These are phyloP conservation scores for Drosophila monieri DNA, from an alignment of 2,888 invertebrate genomes.

Conservation along the genomic window DNA sequence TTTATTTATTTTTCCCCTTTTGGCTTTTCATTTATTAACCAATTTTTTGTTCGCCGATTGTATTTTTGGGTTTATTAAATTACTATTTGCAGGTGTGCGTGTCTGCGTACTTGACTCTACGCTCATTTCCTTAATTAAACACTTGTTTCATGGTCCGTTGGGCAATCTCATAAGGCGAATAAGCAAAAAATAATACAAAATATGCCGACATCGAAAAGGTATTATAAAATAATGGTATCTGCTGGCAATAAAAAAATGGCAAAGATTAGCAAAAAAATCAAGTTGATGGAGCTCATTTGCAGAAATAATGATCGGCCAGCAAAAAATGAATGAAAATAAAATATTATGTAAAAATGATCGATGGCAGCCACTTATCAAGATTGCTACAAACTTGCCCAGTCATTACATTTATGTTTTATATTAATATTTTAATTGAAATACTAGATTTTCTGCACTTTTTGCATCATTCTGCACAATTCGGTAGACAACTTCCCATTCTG, in stretches of 20 bases:
- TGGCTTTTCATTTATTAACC: constrained; percentile 62
- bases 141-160: constrained; percentile 75
- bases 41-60: constrained; percentile 46
- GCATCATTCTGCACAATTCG: background rate
- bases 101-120: constrained; percentile 55
- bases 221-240: constrained; percentile 4
- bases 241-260: constrained; percentile 4
- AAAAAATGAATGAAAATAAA: constrained; percentile 24
- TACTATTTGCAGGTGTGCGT: constrained; percentile 45
- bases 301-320: constrained; percentile 34
- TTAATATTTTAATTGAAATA: background rate
- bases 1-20: constrained; percentile 34
- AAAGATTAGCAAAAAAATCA: constrained; percentile 36
- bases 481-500: background rate
- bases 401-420: constrained; percentile 31
- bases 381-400: constrained; percentile 21
- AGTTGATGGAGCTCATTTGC: constrained; percentile 35
- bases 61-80: constrained; percentile 53
- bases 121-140: constrained; percentile 78
- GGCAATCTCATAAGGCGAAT: constrained; percentile 41
- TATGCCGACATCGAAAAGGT: constrained; percentile 26
- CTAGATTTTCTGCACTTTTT: background rate
- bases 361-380: constrained; percentile 14
- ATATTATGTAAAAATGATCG: constrained; percentile 39
- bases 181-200: constrained; percentile 18